Evolutionary conservation across 92 coral and sea anemone genomes (phyloP), one percentile per base, ranked within the genome.

Genomic region (Parazoanthus atlanticus): DNA sequence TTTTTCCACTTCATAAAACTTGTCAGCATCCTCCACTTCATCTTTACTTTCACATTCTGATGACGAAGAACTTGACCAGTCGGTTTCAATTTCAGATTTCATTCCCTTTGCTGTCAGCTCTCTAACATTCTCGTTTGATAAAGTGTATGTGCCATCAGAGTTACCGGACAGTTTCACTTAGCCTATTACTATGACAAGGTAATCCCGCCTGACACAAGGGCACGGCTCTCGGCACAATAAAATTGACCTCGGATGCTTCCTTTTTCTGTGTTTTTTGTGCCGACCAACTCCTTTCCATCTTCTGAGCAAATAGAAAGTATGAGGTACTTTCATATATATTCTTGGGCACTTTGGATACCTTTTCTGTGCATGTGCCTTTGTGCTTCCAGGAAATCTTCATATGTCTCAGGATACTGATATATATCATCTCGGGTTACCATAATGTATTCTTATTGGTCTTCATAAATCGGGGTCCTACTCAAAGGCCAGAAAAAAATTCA

Each of bases 271-370:
- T n/a, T n/a, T n/a, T n/a, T n/a, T n/a, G n/a, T n/a, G n/a, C n/a
- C n/a, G n/a, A n/a, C n/a, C n/a, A n/a, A n/a, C n/a, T n/a, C n/a
- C n/a, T n/a, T n/a, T 21, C 28, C 71, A 65, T 65, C 71, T 1
- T 65, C 71, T n/a, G 71, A 65, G 29, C 28, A 16, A 19, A 65
- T 23, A 19, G 71, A 65, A 65, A 65, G 71, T n/a, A 65, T n/a
- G 30, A 21, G 29, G 71, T 85, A 34, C 56, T 36, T n/a, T n/a
- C n/a, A n/a, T n/a, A 78, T 17, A 25, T 85, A 74, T 8, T 90
- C 87, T 70, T 90, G 92, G 13, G 86, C 88, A 65, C 74, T 75
- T 25, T 79, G 12, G 30, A 85, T 89, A 16, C 89, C 92, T 67
- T 67, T 75, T 6, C 70, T 31, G 76, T 90, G 89, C 78, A 86